Percentiles rank a stretch among this genome's conserved stretches.
These are phyloP conservation scores for Palythoa heliodiscus DNA, from an alignment of 92 coral and sea anemone genomes.

Conservation along the genomic window DNA sequence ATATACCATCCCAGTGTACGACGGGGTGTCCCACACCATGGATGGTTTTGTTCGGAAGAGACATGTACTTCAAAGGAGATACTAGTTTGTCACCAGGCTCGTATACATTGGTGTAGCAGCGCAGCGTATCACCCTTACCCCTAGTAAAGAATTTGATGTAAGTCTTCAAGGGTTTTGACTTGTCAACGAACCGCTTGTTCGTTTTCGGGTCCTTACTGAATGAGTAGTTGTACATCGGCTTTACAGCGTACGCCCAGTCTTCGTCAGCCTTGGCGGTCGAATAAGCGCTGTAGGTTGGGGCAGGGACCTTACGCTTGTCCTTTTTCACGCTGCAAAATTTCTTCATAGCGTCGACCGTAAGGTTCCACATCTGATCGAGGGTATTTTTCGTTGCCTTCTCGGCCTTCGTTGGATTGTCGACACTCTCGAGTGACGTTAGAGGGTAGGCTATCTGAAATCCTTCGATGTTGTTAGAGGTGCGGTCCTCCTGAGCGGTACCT, in stretches of 20 bases:
- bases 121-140: background rate
- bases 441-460: constrained; percentile 13
- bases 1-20: constrained; percentile 13
- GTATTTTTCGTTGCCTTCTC: background rate
- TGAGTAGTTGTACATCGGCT: background rate
- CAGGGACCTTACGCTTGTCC: background rate
- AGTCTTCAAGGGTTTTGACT: background rate
- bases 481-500: background rate
- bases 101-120: background rate
- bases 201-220: background rate
- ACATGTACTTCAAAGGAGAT: background rate
- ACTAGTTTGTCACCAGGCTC: background rate
- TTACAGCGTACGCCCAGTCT: background rate
- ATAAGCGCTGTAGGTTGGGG: background rate
- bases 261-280: background rate
- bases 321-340: background rate
- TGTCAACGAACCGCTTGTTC: background rate
- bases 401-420: background rate
- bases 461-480: background rate
- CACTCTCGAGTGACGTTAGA: background rate
- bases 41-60: too few relatives aligned
- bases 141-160: background rate
- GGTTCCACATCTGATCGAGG: background rate
- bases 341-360: background rate
- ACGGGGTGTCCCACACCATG: background rate